Conservation (phyloP, 2,888 invertebrate genomes). For the Drosophila testacea region DNA sequence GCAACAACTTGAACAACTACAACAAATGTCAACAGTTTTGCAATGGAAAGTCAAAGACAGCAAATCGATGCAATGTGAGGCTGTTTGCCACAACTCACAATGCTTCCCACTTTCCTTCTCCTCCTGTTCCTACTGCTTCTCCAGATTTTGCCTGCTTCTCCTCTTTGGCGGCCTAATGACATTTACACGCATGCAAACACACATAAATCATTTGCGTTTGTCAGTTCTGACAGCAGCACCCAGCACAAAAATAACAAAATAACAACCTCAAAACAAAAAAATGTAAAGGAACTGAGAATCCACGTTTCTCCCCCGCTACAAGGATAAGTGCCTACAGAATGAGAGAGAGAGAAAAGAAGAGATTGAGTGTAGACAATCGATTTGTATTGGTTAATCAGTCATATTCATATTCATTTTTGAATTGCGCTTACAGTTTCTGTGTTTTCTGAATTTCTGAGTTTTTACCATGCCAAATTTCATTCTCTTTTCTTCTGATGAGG, state of each 20-base stretch:
- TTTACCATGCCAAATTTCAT: constrained; percentile 2
- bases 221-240: constrained; percentile 78
- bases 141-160: background rate
- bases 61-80: constrained; percentile 53
- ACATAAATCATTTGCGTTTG: constrained; percentile 84
- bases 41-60: constrained; percentile 59
- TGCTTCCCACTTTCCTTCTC: background rate
- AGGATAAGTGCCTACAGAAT: constrained; percentile 4
- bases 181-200: constrained; percentile 82
- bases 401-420: constrained; percentile 46
- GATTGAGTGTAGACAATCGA: constrained; percentile 74
- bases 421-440: constrained; percentile 18
- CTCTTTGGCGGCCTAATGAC: constrained; percentile 76
- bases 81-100: constrained; percentile 7
- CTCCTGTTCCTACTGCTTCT: background rate
- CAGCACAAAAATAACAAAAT: constrained; percentile 35
- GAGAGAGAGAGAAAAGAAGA: background rate
- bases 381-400: constrained; percentile 76
- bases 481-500: constrained; percentile 24
- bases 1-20: constrained; percentile 42
- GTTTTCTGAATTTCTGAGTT: constrained; percentile 2
- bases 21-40: constrained; percentile 68
- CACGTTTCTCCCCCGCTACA: background rate
- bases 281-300: background rate
- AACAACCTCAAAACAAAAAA: constrained; percentile 11